phyloP scores from a whole-genome alignment of 2,797 vertebrate species.

The Nasua narica region DNA sequence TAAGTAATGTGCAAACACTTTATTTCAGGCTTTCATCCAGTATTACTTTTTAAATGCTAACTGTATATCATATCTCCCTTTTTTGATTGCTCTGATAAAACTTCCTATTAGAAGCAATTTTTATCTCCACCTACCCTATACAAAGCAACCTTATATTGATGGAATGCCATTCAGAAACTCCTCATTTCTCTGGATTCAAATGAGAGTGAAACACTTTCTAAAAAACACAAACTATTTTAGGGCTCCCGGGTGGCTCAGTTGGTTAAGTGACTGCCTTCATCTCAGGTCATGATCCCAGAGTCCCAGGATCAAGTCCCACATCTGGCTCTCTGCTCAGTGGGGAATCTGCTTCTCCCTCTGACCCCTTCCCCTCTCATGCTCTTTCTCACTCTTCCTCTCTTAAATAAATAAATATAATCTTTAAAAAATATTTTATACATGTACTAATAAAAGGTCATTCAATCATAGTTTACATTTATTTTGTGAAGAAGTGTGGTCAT shows the following conservation, averaged over 20 bases:
- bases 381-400: no score
- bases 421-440: background rate
- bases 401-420: no score
- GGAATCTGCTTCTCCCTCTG: no score
- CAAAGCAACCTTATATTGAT: background rate
- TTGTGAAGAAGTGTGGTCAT: background rate
- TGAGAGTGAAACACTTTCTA: background rate
- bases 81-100: background rate
- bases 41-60: background rate
- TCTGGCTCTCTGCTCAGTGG: no score
- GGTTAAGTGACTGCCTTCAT: no score
- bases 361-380: no score
- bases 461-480: background rate
- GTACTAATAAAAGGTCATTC: background rate
- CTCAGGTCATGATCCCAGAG: no score
- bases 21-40: background rate
- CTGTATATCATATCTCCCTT: background rate
- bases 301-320: no score
- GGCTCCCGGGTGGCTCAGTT: no score
- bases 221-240: background rate
- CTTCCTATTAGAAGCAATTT: background rate
- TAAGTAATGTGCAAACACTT: background rate
- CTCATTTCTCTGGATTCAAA: background rate
- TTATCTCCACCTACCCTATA: background rate
- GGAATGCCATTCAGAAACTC: background rate